Evolutionary conservation across 2,113 vertebrate species (phyloP).

Genomic region (Bolborhynchus lineola): DNA sequence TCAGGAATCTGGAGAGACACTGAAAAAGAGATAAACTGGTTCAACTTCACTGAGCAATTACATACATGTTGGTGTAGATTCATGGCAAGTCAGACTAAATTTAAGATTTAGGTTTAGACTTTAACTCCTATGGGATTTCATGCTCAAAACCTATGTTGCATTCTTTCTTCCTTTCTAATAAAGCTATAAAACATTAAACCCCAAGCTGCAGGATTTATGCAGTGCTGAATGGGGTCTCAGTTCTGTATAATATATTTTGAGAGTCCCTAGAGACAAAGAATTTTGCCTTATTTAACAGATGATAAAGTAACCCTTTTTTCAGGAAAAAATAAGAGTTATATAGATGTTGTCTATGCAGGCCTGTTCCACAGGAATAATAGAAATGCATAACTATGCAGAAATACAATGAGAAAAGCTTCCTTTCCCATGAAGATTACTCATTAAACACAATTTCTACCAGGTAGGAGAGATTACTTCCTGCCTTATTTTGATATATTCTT

Average conservation of each 20-base stretch:
- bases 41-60: not conserved
- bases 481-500: not conserved
- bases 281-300: not conserved
- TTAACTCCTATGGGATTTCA: not conserved
- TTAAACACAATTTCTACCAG: not conserved
- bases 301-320: not conserved
- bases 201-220: not conserved
- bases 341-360: not conserved
- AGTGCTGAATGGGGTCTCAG: not conserved
- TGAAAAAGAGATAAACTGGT: not conserved
- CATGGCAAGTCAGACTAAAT: not conserved
- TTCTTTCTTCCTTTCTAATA: not conserved
- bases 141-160: not conserved
- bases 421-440: not conserved
- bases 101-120: not conserved
- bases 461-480: not conserved
- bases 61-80: rapidly evolving
- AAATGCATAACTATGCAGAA: not conserved
- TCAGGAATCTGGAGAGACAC: not conserved
- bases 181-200: not conserved
- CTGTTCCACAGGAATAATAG: not conserved
- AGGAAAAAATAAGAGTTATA: not conserved
- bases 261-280: not conserved
- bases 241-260: not conserved
- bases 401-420: not conserved